Conservation (phyloP, 2,113 vertebrate genomes). For the Orthochromis malagaraziensis region DNA sequence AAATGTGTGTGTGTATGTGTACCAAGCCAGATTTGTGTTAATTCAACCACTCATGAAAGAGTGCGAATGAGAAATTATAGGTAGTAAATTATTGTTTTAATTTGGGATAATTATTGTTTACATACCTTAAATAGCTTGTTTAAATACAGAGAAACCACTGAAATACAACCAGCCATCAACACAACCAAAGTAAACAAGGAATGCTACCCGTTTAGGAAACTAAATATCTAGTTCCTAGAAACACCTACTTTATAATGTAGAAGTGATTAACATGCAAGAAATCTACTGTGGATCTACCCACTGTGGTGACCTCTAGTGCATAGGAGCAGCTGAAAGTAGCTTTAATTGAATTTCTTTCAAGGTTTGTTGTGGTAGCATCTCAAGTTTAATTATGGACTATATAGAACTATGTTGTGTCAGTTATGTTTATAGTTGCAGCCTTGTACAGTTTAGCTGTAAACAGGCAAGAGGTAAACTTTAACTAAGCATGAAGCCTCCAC, state of each 20-base stretch:
- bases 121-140: background rate
- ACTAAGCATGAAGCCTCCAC: background rate
- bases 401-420: background rate
- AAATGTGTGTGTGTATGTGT: background rate
- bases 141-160: background rate
- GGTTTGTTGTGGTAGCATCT: background rate
- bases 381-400: background rate
- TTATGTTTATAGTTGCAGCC: background rate
- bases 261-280: background rate
- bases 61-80: background rate
- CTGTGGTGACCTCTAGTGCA: background rate
- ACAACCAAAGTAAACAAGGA: background rate
- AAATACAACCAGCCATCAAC: background rate
- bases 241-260: background rate
- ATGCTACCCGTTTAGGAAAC: background rate
- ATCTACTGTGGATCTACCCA: background rate
- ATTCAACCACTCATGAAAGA: background rate
- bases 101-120: background rate
- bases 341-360: background rate
- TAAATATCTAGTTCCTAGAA: background rate
- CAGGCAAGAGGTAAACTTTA: background rate
- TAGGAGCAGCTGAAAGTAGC: background rate
- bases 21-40: background rate
- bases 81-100: background rate
- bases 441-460: background rate